These are phyloP conservation scores for Corvus hawaiiensis DNA, from an alignment of 2,113 vertebrate genomes.

Conservation along the genomic window DNA sequence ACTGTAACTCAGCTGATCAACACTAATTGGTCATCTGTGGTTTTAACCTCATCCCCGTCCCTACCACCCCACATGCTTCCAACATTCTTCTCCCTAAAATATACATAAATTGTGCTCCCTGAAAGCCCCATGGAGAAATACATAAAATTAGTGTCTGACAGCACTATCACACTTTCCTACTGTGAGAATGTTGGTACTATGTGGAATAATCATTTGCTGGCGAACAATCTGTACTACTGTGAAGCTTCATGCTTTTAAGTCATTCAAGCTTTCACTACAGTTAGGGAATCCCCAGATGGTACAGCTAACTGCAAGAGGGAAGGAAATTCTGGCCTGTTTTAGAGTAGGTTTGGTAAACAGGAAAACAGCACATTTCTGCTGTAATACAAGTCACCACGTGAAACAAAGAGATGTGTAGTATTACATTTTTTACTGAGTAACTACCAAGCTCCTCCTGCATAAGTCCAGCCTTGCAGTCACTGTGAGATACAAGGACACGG, in stretches of 20 bases:
- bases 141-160: not conserved
- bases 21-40: not conserved
- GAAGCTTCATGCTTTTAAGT: not conserved
- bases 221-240: not conserved
- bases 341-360: not conserved
- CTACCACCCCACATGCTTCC: not conserved
- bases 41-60: not conserved
- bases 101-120: not conserved
- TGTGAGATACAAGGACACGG: rapidly evolving
- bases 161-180: not conserved
- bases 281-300: not conserved
- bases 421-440: not conserved
- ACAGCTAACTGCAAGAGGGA: not conserved
- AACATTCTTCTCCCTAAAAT: not conserved
- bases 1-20: not conserved
- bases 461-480: not conserved
- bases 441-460: not conserved
- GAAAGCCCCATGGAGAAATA: not conserved
- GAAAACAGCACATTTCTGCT: not conserved
- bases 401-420: not conserved
- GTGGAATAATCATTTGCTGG: not conserved
- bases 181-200: not conserved
- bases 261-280: not conserved
- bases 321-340: not conserved
- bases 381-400: not conserved